These are phyloP conservation scores for Leptinotarsa defecta DNA, from an alignment of 1,140 invertebrate genomes.

Conservation along the genomic window DNA sequence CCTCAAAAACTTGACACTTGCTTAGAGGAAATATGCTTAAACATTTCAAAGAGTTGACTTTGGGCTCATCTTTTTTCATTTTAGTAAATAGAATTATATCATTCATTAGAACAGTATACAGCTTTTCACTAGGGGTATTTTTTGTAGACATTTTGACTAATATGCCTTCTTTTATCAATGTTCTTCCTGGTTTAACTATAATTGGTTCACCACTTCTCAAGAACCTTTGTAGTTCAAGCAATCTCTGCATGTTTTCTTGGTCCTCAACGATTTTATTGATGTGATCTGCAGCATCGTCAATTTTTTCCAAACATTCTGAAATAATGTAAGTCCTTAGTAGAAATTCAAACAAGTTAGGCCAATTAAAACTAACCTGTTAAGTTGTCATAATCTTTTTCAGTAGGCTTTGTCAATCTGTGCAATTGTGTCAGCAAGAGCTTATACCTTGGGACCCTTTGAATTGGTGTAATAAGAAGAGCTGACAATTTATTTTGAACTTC, in stretches of 20 bases:
- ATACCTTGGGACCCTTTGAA: conserved; percentile 78
- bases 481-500: conserved; percentile 73
- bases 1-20: conserved; percentile 64
- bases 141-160: conserved; percentile 68
- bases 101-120: conserved; percentile 61
- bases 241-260: conserved; percentile 71
- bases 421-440: conserved; percentile 73
- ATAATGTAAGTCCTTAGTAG: conserved; percentile 6
- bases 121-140: conserved; percentile 54
- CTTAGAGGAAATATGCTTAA: conserved; percentile 65
- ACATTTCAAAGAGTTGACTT: conserved; percentile 60
- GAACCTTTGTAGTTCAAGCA: conserved; percentile 70
- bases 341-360: too few species aligned
- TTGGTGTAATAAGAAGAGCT: conserved; percentile 74
- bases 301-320: conserved; percentile 68
- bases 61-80: conserved; percentile 54
- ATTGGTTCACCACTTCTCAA: conserved; percentile 64
- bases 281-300: conserved; percentile 70
- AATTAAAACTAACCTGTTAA: conserved; percentile 55
- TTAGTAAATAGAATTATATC: conserved; percentile 69
- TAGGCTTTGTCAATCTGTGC: conserved; percentile 64
- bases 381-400: conserved; percentile 64
- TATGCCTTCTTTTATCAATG: conserved; percentile 71
- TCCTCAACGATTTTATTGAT: conserved; percentile 74
- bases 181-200: conserved; percentile 70